Evolutionary conservation across 2,888 invertebrate species (phyloP).

Genomic region (Agrochola litura): DNA sequence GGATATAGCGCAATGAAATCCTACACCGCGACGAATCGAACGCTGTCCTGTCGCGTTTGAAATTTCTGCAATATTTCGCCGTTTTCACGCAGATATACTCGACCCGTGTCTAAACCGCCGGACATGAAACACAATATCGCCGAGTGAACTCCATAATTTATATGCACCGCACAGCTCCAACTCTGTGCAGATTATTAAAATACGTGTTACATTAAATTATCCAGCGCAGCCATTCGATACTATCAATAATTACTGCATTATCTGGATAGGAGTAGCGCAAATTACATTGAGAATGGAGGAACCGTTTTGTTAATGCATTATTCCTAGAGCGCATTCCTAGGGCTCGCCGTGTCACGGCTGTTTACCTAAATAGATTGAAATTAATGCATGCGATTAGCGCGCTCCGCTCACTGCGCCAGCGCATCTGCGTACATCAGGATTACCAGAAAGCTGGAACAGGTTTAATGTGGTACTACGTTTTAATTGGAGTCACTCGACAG

Average conservation of each 20-base stretch:
- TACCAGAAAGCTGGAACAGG: constrained; percentile 73
- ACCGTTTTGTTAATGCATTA: constrained; percentile 32
- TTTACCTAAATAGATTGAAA: constrained; percentile 86
- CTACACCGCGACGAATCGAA: constrained; percentile 90
- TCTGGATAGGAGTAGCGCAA: constrained; percentile 3
- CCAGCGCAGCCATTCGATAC: constrained; percentile 51
- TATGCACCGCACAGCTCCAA: constrained; percentile 79
- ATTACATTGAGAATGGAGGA: constrained; percentile 6
- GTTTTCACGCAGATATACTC: constrained; percentile 89
- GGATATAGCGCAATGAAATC: constrained; percentile 89
- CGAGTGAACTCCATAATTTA: constrained; percentile 88
- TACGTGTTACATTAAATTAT: constrained; percentile 80
- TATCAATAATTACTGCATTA: constrained; percentile 51
- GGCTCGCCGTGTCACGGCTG: constrained; percentile 62
- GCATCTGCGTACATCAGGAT: constrained; percentile 70
- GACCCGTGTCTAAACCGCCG: constrained; percentile 88
- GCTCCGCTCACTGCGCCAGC: constrained; percentile 61
- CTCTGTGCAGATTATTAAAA: constrained; percentile 79
- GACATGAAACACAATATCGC: constrained; percentile 90
- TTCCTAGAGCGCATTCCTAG: constrained; percentile 30
- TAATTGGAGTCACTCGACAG: constrained; percentile 79
- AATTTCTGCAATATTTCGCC: constrained; percentile 90
- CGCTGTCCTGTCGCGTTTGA: constrained; percentile 89
- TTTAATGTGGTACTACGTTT: constrained; percentile 79
- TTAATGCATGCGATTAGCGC: constrained; percentile 80